These are phyloP conservation scores for Drosophila colorata DNA, from an alignment of 2,888 invertebrate genomes.

Conservation along the genomic window DNA sequence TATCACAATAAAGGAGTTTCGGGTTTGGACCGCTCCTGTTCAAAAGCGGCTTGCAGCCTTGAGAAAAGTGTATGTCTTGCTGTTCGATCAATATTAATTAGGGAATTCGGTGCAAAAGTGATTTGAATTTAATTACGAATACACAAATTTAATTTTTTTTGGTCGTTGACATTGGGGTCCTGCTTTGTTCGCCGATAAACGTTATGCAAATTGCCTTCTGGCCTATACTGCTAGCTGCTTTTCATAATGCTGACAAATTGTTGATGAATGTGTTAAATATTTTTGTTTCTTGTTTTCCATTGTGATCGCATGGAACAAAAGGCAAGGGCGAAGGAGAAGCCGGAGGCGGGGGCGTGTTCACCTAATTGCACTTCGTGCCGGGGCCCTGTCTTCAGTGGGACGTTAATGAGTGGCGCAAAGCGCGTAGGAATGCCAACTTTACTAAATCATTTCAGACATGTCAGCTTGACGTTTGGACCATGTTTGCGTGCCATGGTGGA, in stretches of 20 bases:
- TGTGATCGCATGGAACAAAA: not conserved
- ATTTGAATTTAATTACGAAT: conserved; percentile 74
- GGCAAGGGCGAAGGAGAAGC: not conserved
- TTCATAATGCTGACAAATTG: conserved; percentile 74
- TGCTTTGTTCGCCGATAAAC: conserved; percentile 63
- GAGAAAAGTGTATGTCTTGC: not conserved
- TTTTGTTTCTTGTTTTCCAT: conserved; percentile 28
- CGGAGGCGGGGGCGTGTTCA: conserved; percentile 3
- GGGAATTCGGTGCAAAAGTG: conserved; percentile 46
- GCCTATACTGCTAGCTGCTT: conserved; percentile 25
- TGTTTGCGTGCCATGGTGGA: conserved; percentile 8
- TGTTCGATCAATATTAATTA: conserved; percentile 29
- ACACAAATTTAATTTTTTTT: conserved; percentile 9
- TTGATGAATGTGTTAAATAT: conserved; percentile 75
- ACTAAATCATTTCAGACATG: conserved; percentile 68
- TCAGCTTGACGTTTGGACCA: conserved; percentile 61
- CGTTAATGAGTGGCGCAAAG: conserved; percentile 58
- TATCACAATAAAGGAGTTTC: too few species aligned
- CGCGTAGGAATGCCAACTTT: conserved; percentile 72
- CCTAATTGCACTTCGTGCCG: conserved; percentile 57
- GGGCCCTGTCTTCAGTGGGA: conserved; percentile 43
- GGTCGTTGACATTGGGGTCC: conserved; percentile 37
- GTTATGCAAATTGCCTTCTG: conserved; percentile 67
- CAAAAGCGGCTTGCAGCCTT: not conserved
- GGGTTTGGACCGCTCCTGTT: too few species aligned